Evolutionary conservation across 2,888 invertebrate species (phyloP).

Genomic region (Apamea anceps): DNA sequence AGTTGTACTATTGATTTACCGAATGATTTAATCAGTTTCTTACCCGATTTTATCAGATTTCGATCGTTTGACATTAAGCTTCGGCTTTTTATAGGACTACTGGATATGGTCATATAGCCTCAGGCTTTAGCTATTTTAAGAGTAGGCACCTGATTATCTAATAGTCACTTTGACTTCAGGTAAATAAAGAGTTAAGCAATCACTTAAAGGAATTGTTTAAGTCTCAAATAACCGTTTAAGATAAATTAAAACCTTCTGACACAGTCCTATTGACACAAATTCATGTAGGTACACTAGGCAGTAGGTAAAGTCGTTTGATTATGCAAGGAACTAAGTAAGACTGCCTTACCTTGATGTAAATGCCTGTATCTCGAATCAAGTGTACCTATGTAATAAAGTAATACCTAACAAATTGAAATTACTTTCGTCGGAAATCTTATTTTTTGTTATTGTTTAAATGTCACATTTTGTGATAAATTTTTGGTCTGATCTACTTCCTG

Average conservation of each 20-base stretch:
- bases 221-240: conserved; percentile 10
- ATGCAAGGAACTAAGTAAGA: conserved; percentile 55
- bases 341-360: conserved; percentile 53
- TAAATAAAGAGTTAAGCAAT: conserved; percentile 18
- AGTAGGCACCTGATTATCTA: conserved; percentile 5
- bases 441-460: background rate
- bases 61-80: conserved; percentile 12
- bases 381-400: conserved; percentile 19
- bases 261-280: conserved; percentile 54
- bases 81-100: background rate
- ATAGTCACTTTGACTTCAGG: conserved; percentile 6
- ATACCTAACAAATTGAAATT: background rate
- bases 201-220: conserved; percentile 16
- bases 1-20: conserved; percentile 3
- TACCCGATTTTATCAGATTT: conserved; percentile 6
- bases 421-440: background rate
- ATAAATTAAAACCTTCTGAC: conserved; percentile 28
- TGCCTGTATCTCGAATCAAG: conserved; percentile 21
- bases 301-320: conserved; percentile 15
- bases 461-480: background rate
- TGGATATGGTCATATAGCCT: background rate
- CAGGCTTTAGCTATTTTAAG: background rate
- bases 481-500: background rate
- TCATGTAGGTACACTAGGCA: conserved; percentile 10
- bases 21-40: conserved; percentile 25